Base-by-base conservation (phyloP, 1,140 invertebrate species). In the Apis dorsata region DNA sequence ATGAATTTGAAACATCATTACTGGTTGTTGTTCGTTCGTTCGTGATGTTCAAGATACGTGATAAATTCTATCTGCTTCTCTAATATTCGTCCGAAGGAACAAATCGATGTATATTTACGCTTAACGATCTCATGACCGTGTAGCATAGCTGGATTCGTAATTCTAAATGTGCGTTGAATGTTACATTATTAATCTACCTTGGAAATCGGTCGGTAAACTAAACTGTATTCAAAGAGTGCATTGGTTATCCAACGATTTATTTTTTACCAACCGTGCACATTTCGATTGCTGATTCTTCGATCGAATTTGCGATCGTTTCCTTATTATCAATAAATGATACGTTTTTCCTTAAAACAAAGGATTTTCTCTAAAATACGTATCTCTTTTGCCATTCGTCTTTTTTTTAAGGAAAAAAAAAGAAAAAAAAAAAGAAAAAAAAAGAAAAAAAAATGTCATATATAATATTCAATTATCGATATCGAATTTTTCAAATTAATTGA, bases 131-230 rank as follows among this genome's bases (percentile, higher is more conserved):
- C 70, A 66, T 70, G 73, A 78, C 84, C 57, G 15, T 71, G 11
- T 74, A 80, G 63, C 66, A 60, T 84, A 81, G 70, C 24, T 80
- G 28, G 28, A 84, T 79, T 85, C 73, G 12, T 81, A 80, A 89
- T 81, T 65, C 79, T 87, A 57, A 74, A 84, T 63, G 60, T 84
- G 74, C 15, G 49, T 53, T 65, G 55, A 34, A 34, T 51, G 17
- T 83, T 68, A 49, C 53, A 17, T 79, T 60, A n/a, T 71, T 76
- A 72, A 62, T 80, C 10, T 60, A n/a, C 51, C 51, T 21, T 59
- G 51, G 44, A 57, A 57, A 19, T 73, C 28, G 51, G n/a, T 55
- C n/a, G 51, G 24, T 55, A 72, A 72, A 53, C 63, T 15, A 17
- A 69, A n/a, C 53, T 28, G 28, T 53, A 66, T 21, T 21, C 9